Evolutionary conservation across 2,888 invertebrate species (phyloP).

Genomic region (Melinaea marsaeus): DNA sequence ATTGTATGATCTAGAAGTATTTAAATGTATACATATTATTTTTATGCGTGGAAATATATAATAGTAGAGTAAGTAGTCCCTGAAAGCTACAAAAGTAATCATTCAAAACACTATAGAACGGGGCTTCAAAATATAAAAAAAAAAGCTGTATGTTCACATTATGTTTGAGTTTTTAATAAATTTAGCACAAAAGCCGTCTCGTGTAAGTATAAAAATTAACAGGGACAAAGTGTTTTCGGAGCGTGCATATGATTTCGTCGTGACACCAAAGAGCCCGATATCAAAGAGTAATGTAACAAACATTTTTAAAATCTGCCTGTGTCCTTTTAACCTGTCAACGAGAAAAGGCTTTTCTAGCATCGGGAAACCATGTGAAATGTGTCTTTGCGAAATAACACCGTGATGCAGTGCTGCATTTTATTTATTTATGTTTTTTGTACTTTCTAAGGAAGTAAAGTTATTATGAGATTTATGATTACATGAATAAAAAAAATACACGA

Average conservation of each 20-base stretch:
- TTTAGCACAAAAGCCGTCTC: constrained; percentile 7
- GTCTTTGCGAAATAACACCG: constrained; percentile 34
- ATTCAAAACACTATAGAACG: too few species aligned
- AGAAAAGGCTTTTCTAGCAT: constrained; percentile 40
- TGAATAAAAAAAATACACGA: too few species aligned
- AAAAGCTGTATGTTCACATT: too few species aligned
- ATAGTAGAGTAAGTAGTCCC: too few species aligned
- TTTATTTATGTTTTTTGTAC: constrained; percentile 25
- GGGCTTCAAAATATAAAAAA: too few species aligned
- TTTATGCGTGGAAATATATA: too few species aligned
- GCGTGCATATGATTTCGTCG: constrained; percentile 48
- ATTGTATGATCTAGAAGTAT: too few species aligned
- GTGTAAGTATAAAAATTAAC: constrained; percentile 33
- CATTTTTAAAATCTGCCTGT: constrained; percentile 45
- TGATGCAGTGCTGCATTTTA: constrained; percentile 27
- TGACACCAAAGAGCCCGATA: constrained; percentile 51
- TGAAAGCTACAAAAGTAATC: too few species aligned
- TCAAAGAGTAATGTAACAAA: constrained; percentile 55
- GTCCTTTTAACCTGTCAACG: constrained; percentile 49
- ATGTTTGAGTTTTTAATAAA: too few species aligned
- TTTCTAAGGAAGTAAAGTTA: too few species aligned
- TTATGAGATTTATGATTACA: too few species aligned
- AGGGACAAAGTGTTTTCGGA: constrained; percentile 42
- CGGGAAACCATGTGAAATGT: constrained; percentile 33
- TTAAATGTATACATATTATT: too few species aligned